These are phyloP conservation scores for Apogon hyalosoma DNA, from an alignment of 2,797 vertebrate genomes.

Conservation along the genomic window DNA sequence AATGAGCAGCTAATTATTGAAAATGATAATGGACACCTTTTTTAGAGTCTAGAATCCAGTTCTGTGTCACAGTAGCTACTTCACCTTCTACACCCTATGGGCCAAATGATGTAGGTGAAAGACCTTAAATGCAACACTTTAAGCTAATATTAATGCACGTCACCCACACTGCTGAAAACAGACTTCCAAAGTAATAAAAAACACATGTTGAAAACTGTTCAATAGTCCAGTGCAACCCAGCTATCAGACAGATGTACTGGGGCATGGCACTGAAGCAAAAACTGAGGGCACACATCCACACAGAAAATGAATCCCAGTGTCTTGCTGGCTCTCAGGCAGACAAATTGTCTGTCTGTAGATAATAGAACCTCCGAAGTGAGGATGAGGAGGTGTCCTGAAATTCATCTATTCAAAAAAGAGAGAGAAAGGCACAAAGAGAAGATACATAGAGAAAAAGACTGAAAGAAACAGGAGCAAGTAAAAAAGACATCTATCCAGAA, in stretches of 20 bases:
- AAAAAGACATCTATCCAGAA: constrained; percentile 53
- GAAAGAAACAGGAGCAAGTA: constrained; percentile 39
- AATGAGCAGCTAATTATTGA: no score
- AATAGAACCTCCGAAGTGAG: constrained; percentile 73
- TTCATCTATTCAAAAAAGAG: constrained; percentile 52
- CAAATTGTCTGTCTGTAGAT: constrained; percentile 69
- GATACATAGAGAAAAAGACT: constrained; percentile 27
- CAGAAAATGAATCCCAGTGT: constrained; percentile 60
- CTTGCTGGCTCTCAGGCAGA: constrained; percentile 65
- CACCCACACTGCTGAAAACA: constrained; percentile 52
- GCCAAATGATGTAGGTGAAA: constrained; percentile 1
- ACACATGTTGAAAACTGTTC: no score
- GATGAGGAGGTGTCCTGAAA: constrained; percentile 58
- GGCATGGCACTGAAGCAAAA: constrained; percentile 13
- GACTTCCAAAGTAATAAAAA: no score
- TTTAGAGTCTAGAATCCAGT: no score
- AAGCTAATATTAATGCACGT: constrained; percentile 60
- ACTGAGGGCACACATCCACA: constrained; percentile 36
- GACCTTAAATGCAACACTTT: constrained; percentile 44
- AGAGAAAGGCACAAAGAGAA: constrained; percentile 32
- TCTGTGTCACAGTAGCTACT: no score
- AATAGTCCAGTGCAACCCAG: no score
- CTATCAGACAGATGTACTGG: constrained; percentile 1
- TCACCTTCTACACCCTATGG: no score
- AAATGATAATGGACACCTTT: no score